These are phyloP conservation scores for Urocitellus parryii DNA, from an alignment of 2,113 vertebrate genomes.

Conservation along the genomic window DNA sequence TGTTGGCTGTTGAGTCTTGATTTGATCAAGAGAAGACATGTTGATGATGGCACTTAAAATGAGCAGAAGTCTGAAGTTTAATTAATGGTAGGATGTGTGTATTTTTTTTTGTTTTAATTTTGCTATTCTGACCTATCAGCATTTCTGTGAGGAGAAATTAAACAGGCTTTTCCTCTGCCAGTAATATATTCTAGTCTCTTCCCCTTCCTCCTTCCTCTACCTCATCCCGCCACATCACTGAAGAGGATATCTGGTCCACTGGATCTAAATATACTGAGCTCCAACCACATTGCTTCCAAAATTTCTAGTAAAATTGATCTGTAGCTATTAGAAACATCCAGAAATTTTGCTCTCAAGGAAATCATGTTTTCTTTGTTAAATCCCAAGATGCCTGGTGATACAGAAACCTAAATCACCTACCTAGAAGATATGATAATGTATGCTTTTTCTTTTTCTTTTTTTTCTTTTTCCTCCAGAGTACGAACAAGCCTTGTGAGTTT, in stretches of 20 bases:
- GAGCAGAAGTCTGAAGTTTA: background rate
- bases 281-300: constrained; percentile 70
- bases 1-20: background rate
- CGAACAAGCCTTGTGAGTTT: background rate
- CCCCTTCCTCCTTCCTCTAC: background rate
- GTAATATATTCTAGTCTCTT: background rate
- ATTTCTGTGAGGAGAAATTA: constrained; percentile 64
- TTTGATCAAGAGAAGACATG: constrained; percentile 30
- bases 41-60: constrained; percentile 17
- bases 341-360: constrained; percentile 80
- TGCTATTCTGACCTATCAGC: constrained; percentile 58
- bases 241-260: constrained; percentile 15
- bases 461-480: background rate
- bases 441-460: background rate
- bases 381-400: constrained; percentile 73
- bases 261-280: constrained; percentile 70
- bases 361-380: constrained; percentile 77
- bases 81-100: background rate
- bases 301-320: constrained; percentile 73
- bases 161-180: constrained; percentile 43
- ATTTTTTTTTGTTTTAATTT: constrained; percentile 40
- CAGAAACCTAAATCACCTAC: constrained; percentile 21
- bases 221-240: background rate
- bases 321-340: constrained; percentile 72
- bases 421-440: constrained; percentile 51